Evolutionary conservation across 1,140 invertebrate species (phyloP), one percentile per base, ranked within the genome.

Genomic region (Diorhabda elongata): DNA sequence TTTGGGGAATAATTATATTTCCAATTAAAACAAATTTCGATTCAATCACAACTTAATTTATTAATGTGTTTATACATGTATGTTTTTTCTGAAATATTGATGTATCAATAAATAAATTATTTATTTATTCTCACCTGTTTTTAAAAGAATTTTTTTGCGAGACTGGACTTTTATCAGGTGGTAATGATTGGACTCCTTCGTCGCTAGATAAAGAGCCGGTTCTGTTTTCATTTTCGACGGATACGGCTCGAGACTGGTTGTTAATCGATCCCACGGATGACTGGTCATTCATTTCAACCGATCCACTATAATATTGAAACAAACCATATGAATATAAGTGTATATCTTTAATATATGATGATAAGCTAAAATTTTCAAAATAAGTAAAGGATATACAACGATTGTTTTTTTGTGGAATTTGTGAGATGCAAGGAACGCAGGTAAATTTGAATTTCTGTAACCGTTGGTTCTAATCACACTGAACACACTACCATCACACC

Each of bases 281-380:
- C 69, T 81, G 80, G 71, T 85, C 89, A 75, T 90, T 90, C 88
- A 91, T 90, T 77, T 91, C 90, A 66, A 91, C 87, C 52, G 89
- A 91, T 70, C 90, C 90, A 77, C 90, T 91, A 68, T 41, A 81
- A 82, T 78, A 26, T 26, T 26, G 26, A 26, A 26, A 26, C 26
- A 26, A 26, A 26, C 26, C 26, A 26, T 26, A 26, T 26, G 0
- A 26, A 26, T 26, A 26, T 26, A 26, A 26, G 26, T 56, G 52
- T 7, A 56, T 56, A 7, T 56, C n/a, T 56, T 56, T 56, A 7
- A 7, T 56, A n/a, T n/a, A 56, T 56, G 52, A 56, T 56, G 52
- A 56, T n/a, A n/a, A 7, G 52, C 52, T 2, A n/a, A 56, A 56
- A 56, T 6, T 56, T 6, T 7, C 52, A 56, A 56, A 2, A 56